Base-by-base conservation (phyloP, 2,888 invertebrate genomes). In the Drosophila histrio region DNA sequence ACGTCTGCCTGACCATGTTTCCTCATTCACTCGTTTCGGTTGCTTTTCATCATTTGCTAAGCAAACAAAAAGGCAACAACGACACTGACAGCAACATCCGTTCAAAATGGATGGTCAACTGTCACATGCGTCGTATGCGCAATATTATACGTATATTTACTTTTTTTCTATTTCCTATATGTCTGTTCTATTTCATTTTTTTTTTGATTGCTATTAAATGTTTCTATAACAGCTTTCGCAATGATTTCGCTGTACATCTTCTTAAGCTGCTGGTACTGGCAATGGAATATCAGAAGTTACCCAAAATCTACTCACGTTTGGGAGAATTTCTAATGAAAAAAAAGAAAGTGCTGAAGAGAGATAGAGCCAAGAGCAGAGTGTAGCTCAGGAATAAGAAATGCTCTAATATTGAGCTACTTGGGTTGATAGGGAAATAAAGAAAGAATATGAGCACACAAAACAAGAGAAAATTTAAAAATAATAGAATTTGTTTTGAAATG, bases 11-110 rank as follows among this genome's bases (percentile, higher is more conserved):
- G 7, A n/a, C 15, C 17, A 17, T 9, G n/a, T 15, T 15, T 26
- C 26, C 24, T 38, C 28, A 11, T 36, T 13, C 36, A 26, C 28
- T 52, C 30, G 6, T 8, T 28, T 22, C 9, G 13, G 30, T n/a
- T 32, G 39, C n/a, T 56, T 65, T 63, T 52, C 56, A 61, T 70
- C 70, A 77, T 73, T 77, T 67, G 70, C 78, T 59, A 59, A 64
- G 64, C 47, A 70, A 74, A 74, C 70, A 75, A 38, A 34, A 5
- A 47, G 41, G 32, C 8, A 46, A 32, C n/a, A 53, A 41, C 39
- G 47, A 54, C 36, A 38, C 34, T 13, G 34, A 53, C 50, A 53
- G 30, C 21, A 30, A 8, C 39, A 41, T 22, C 22, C 32, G 15
- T 2, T 11, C 41, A 19, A 43, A 69, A 49, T 49, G 46, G 19